These are phyloP conservation scores for Myoxocephalus aenaeus DNA, from an alignment of 2,797 vertebrate species.

Conservation along the genomic window DNA sequence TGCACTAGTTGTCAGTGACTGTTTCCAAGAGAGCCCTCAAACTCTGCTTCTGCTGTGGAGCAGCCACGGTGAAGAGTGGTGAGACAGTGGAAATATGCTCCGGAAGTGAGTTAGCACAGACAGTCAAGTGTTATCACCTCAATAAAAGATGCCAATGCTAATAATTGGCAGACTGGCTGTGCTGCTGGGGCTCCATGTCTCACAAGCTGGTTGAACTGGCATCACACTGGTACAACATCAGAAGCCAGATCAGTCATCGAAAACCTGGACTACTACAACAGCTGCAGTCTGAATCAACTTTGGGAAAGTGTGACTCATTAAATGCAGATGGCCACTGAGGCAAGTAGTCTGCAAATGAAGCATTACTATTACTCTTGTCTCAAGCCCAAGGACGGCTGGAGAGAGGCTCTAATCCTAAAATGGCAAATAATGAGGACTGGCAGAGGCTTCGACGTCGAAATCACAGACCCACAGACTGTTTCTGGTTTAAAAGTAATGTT, in stretches of 20 bases:
- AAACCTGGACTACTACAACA: slow-evolving; percentile 45
- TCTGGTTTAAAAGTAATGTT: neutral
- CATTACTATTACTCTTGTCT: slow-evolving; percentile 29
- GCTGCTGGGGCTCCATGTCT: slow-evolving; percentile 11
- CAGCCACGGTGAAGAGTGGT: neutral
- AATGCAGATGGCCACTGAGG: slow-evolving; percentile 33
- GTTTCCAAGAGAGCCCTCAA: neutral
- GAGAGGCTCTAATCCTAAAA: slow-evolving; percentile 41
- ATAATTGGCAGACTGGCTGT: slow-evolving; percentile 11
- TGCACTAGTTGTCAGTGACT: neutral
- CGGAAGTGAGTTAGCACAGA: neutral
- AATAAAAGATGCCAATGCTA: neutral
- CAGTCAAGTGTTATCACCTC: neutral
- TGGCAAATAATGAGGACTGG: slow-evolving; percentile 16
- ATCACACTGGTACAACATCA: slow-evolving; percentile 36
- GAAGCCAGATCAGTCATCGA: slow-evolving; percentile 39
- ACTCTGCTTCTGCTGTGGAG: slow-evolving; percentile 1
- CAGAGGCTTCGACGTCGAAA: slow-evolving; percentile 17
- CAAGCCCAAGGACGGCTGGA: slow-evolving; percentile 25
- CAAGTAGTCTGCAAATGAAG: slow-evolving; percentile 27
- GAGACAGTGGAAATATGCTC: neutral
- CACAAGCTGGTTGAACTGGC: slow-evolving; percentile 32
- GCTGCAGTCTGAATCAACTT: slow-evolving; percentile 58
- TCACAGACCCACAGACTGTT: neutral
- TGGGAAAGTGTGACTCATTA: slow-evolving; percentile 64